Evolutionary conservation across 23 tunicate genomes (phyloP), one percentile per base, ranked within the genome.

Genomic region (Aplidium turbinatum): DNA sequence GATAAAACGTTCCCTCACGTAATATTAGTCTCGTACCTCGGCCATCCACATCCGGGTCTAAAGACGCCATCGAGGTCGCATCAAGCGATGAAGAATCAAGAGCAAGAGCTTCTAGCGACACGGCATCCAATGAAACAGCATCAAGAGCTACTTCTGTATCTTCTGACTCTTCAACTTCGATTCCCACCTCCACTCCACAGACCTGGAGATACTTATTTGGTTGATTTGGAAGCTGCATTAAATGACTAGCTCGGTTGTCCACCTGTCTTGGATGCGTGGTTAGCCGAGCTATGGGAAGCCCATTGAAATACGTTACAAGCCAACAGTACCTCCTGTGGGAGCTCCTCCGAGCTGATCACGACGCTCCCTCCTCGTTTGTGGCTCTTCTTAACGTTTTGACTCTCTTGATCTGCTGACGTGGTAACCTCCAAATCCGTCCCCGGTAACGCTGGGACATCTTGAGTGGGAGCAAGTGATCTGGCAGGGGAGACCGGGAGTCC

Each of bases 301-400:
- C n/a, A n/a, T n/a, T n/a, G n/a, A n/a, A n/a, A n/a, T n/a, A n/a
- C n/a, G n/a, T n/a, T n/a, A n/a, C n/a, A n/a, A n/a, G n/a, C n/a
- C n/a, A n/a, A n/a, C n/a, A n/a, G n/a, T n/a, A n/a, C 68, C 63
- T 84, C 90, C 39, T 35, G 61, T 7, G 90, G 90, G 26, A 84
- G 78, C 3, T 67, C 83, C 19, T 83, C 81, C 24, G 90, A 75
- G 36, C 76, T 47, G n/a, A 84, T 73, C 46, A 65, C 77, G 3
- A 70, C 40, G 47, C 90, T 84, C 35, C 82, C 60, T 2, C 20
- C 62, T 55, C 78, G 38, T 23, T 63, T 53, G 78, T 84, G 90
- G 33, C 81, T 47, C 23, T 35, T 35, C 58, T 48, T 48, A n/a
- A 16, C 9, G 4, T 25, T 51, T 3, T 50, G 72, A 36, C 21